Evolutionary conservation across 1,140 invertebrate genomes (phyloP).

Genomic region (Cepaea nemoralis): DNA sequence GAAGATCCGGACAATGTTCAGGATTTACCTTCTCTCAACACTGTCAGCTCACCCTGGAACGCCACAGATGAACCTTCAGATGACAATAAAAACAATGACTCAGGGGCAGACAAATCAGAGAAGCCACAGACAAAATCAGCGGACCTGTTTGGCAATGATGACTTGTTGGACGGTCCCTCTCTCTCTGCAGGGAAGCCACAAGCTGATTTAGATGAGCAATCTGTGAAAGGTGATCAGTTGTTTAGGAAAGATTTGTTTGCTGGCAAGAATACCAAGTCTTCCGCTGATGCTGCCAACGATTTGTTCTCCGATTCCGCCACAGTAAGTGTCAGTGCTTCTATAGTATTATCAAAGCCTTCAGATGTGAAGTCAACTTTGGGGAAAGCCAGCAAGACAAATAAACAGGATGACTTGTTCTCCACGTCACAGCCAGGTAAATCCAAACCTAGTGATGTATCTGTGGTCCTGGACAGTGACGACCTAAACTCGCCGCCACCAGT

Average conservation of each 20-base stretch:
- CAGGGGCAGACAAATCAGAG: background rate
- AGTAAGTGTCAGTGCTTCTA: background rate
- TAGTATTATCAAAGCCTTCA: too few species aligned
- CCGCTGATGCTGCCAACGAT: background rate
- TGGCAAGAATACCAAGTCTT: slow-evolving; percentile 5
- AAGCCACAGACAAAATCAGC: background rate
- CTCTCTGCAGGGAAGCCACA: background rate
- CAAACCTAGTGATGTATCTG: slow-evolving; percentile 2
- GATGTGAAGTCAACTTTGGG: background rate
- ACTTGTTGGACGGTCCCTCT: slow-evolving; percentile 24
- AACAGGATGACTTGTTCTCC: background rate
- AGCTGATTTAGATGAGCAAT: background rate
- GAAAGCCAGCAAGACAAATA: background rate
- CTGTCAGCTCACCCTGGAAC: background rate
- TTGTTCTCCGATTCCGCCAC: slow-evolving; percentile 12
- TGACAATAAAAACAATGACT: background rate
- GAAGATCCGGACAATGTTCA: slow-evolving; percentile 11
- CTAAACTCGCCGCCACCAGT: background rate
- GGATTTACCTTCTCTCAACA: background rate
- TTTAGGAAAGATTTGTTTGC: slow-evolving; percentile 33
- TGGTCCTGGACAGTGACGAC: slow-evolving; percentile 17
- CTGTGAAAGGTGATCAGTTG: background rate
- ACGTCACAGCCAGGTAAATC: background rate
- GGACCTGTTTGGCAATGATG: slow-evolving; percentile 37
- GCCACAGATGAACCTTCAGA: slow-evolving; percentile 8